phyloP scores from a whole-genome alignment of 2,888 invertebrate species.

The Parochlus steinenii region DNA sequence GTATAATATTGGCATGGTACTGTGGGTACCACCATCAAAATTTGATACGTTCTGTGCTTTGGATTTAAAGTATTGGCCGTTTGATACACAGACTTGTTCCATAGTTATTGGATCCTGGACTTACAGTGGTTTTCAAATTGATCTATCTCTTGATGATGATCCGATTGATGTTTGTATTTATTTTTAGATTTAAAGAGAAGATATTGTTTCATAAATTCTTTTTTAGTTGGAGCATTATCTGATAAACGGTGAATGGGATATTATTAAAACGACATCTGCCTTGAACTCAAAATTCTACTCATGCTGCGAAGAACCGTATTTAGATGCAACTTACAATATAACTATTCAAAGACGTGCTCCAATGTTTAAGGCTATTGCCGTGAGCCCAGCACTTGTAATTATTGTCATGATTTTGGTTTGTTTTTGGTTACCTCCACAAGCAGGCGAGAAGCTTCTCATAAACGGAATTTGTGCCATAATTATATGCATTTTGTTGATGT shows the following conservation, averaged over 20 bases:
- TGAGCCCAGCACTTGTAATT: slow-evolving; percentile 45
- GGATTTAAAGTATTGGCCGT: slow-evolving; percentile 57
- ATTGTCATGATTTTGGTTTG: slow-evolving; percentile 39
- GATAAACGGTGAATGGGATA: too few relatives aligned
- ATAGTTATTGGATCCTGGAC: slow-evolving; percentile 61
- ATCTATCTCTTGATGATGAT: slow-evolving; percentile 22
- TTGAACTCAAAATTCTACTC: slow-evolving; percentile 28
- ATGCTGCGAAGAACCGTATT: slow-evolving; percentile 40
- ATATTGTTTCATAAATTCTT: background rate
- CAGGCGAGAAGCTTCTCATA: slow-evolving; percentile 45
- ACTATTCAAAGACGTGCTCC: slow-evolving; percentile 37
- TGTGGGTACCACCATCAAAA: slow-evolving; percentile 53
- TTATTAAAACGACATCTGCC: slow-evolving; percentile 27
- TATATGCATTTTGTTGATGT: slow-evolving; percentile 42
- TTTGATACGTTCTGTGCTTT: slow-evolving; percentile 46
- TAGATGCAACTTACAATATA: slow-evolving; percentile 34
- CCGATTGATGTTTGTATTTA: slow-evolving; percentile 2
- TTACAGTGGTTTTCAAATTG: slow-evolving; percentile 41
- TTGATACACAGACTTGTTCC: slow-evolving; percentile 47
- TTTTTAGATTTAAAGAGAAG: background rate
- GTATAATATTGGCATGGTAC: slow-evolving; percentile 33
- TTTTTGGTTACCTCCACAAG: slow-evolving; percentile 49
- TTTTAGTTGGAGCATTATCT: too few relatives aligned
- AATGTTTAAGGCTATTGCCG: slow-evolving; percentile 41
- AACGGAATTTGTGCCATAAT: slow-evolving; percentile 41